Evolutionary conservation across 2,888 invertebrate species (phyloP).

Genomic region (Chymomyza fuscimana): DNA sequence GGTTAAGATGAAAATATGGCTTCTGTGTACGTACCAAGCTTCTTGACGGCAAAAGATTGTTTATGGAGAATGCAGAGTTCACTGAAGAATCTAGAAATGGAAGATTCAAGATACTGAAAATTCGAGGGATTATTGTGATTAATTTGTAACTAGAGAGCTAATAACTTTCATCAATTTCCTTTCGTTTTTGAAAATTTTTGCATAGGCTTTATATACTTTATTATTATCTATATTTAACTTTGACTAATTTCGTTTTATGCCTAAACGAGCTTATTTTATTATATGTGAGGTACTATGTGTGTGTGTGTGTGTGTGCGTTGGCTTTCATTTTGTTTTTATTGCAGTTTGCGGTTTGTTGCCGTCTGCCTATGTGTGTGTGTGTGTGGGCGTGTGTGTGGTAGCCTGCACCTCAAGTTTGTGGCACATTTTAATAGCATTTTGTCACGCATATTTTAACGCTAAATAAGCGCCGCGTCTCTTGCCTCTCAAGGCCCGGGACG

Average conservation of each 20-base stretch:
- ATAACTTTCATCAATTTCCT: not conserved
- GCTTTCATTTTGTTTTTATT: slow-evolving; percentile 2
- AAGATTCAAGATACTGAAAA: too few relatives aligned
- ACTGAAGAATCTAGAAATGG: too few relatives aligned
- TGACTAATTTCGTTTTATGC: slow-evolving; percentile 8
- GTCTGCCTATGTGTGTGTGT: not conserved
- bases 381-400: not conserved
- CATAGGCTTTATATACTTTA: not conserved
- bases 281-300: not conserved
- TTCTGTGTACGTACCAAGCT: too few relatives aligned
- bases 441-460: slow-evolving; percentile 16
- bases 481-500: not conserved
- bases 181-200: too few relatives aligned
- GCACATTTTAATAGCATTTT: slow-evolving; percentile 4
- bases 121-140: too few relatives aligned
- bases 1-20: too few relatives aligned
- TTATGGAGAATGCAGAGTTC: too few relatives aligned
- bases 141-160: too few relatives aligned
- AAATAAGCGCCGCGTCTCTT: slow-evolving; percentile 4
- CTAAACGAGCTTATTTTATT: not conserved
- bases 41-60: too few relatives aligned
- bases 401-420: too few relatives aligned
- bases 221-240: not conserved
- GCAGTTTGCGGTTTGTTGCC: slow-evolving; percentile 5
- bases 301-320: not conserved